Base-by-base conservation (phyloP, 2,888 invertebrate genomes). In the Exocentrus adspersus region DNA sequence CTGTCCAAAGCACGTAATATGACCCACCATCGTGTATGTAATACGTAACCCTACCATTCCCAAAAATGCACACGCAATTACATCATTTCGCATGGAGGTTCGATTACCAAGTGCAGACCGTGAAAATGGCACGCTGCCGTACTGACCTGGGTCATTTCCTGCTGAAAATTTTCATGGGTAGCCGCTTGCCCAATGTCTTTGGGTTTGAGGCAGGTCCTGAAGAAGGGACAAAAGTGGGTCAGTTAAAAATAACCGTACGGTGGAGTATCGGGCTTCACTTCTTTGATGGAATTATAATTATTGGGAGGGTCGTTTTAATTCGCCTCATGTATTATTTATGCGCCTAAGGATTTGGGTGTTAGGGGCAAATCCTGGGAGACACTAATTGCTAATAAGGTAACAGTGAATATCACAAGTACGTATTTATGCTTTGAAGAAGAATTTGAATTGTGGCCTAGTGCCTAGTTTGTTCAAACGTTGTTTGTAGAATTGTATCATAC, bases 61-160 rank as follows among this genome's bases (percentile, higher is more conserved):
- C 41, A 41, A 54, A 54, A 43, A 7, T 54, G 54, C 54, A 54
- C 54, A 30, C 54, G 42, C 54, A 54, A 43, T 54, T 43, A 37
- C 54, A 43, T 54, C 45, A 54, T 41, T 42, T 28, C 51, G 62
- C 62, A 57, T 48, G 57, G 28, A 50, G 28, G 42, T 41, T 50
- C 30, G 48, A 62, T 51, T 51, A 57, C 32, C 17, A 43, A 50
- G 48, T 48, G 45, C 62, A 28, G 12, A 57, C 56, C 62, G 56
- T 62, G 56, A 62, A 62, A 62, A 53, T 60, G 50, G 48, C 54
- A 62, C 59, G 28, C n/a, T 50, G 50, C 46, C n/a, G n/a, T n/a
- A 53, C 63, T 54, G 63, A 64, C 63, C 63, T 64, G 12, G 14
- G 46, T 42, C 42, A 60, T 48, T 59, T 59, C 59, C 59, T 64